Conservation (phyloP, 2,113 vertebrate genomes). For the Synodontis membranacea region DNA sequence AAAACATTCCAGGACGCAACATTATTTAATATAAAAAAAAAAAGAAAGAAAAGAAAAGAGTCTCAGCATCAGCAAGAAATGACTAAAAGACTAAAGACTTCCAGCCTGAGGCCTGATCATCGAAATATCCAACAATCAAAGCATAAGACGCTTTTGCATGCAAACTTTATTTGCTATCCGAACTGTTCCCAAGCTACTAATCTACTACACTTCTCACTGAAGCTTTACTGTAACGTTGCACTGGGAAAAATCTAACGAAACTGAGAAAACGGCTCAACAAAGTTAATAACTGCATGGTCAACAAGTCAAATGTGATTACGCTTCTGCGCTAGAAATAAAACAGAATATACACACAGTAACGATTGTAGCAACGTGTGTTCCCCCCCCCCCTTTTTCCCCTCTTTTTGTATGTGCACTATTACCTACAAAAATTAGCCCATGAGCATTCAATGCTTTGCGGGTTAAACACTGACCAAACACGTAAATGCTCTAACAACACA, state of each 20-base stretch:
- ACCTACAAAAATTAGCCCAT: background rate
- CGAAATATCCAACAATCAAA: background rate
- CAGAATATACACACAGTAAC: background rate
- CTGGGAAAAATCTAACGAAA: background rate
- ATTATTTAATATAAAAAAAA: background rate
- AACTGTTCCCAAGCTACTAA: background rate
- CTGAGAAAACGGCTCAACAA: background rate
- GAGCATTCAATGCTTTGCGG: background rate
- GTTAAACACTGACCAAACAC: background rate
- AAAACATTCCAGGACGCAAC: background rate
- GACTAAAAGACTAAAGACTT: background rate
- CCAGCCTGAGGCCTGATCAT: no score
- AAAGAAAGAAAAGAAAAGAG: background rate
- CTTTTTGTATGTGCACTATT: background rate
- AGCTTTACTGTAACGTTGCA: background rate
- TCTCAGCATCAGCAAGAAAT: no score
- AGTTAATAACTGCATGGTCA: background rate
- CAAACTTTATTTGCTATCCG: background rate
- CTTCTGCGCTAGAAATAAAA: background rate
- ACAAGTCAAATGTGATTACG: background rate
- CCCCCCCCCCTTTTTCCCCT: no score
- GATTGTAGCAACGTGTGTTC: background rate
- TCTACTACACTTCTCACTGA: background rate
- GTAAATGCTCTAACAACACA: background rate
- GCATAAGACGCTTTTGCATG: background rate